phyloP scores from a whole-genome alignment of 1,140 invertebrate genomes.

The Atta cephalotes region DNA sequence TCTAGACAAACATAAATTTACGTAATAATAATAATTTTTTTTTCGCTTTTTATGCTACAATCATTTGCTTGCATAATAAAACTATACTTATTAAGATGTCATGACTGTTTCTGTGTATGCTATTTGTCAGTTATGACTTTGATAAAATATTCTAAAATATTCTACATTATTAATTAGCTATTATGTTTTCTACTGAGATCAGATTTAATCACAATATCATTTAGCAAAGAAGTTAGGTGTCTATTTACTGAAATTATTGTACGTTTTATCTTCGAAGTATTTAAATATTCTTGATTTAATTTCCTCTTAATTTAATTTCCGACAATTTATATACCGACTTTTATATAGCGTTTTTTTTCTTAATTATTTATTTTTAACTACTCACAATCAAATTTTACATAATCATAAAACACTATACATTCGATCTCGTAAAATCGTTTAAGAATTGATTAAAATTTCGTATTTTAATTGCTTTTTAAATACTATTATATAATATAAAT shows the following conservation, averaged over 20 bases:
- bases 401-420: not conserved
- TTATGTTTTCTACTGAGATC: not conserved
- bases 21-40: not conserved
- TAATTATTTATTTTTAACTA: not conserved
- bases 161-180: not conserved
- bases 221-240: not conserved
- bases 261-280: not conserved
- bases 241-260: not conserved
- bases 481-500: too few species aligned
- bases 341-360: not conserved
- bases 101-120: not conserved
- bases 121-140: not conserved
- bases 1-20: too few species aligned
- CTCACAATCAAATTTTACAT: not conserved
- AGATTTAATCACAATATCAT: not conserved
- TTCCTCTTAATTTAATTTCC: not conserved
- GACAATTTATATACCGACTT: not conserved
- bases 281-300: not conserved
- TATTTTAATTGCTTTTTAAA: slow-evolving; percentile 1
- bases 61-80: not conserved
- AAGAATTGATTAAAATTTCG: not conserved
- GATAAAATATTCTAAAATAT: not conserved
- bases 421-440: not conserved
- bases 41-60: not conserved
- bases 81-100: not conserved